Evolutionary conservation across 64 coral and sea anemone species (phyloP).

Genomic region (Acropora tenuis): DNA sequence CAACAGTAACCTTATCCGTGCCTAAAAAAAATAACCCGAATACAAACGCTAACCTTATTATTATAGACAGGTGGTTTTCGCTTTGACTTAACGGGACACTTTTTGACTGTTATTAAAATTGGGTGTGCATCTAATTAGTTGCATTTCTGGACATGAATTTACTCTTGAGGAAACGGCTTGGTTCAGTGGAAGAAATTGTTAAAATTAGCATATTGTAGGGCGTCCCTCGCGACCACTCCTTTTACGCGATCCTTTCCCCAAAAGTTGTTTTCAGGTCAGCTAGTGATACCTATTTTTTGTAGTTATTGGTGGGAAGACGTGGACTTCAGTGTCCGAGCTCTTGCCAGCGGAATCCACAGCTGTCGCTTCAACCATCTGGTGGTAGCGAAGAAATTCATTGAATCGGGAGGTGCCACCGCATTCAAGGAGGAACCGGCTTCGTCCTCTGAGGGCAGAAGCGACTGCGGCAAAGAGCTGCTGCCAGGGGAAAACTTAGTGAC

Average conservation of each 20-base stretch:
- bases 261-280: background rate
- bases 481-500: constrained; percentile 71
- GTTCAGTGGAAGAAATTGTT: no score
- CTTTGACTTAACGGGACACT: no score
- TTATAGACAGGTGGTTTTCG: no score
- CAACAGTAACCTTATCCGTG: background rate
- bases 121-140: no score
- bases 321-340: constrained; percentile 65
- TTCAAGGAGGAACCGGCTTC: constrained; percentile 65
- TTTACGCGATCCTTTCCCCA: no score
- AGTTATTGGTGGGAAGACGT: constrained; percentile 85
- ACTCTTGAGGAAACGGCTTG: no score
- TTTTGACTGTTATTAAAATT: no score
- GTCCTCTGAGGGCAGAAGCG: constrained; percentile 43
- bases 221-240: no score
- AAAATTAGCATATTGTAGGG: no score
- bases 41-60: no score
- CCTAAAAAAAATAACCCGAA: no score
- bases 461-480: background rate
- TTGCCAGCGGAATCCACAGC: constrained; percentile 51
- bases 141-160: no score
- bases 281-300: background rate
- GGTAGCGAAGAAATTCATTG: constrained; percentile 85
- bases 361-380: constrained; percentile 76
- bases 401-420: constrained; percentile 48